Percentiles rank a stretch among this genome's conserved stretches.
Conservation (phyloP, 2,113 vertebrate genomes). For the Rhombomys opimus region DNA sequence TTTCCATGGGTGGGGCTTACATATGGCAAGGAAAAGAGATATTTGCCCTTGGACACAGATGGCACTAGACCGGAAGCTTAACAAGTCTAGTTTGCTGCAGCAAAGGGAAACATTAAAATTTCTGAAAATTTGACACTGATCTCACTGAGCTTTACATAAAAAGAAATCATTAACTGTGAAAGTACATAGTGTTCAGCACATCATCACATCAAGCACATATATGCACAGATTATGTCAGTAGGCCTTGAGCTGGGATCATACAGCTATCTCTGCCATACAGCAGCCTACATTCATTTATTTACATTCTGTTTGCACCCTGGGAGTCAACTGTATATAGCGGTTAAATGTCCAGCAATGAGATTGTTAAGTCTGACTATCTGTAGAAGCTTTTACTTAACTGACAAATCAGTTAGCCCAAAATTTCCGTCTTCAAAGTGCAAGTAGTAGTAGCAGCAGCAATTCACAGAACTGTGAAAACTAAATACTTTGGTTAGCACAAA, state of each 20-base stretch:
- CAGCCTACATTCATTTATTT: background rate
- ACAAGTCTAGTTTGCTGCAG: conserved; percentile 67
- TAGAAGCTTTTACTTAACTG: conserved; percentile 35
- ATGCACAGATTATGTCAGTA: background rate
- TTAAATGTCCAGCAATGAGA: conserved; percentile 13
- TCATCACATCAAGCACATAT: conserved; percentile 1
- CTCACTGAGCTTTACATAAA: conserved; percentile 61
- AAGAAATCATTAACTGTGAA: conserved; percentile 37
- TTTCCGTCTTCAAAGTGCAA: background rate
- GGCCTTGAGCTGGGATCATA: background rate
- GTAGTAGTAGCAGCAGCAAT: background rate
- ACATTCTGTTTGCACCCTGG: background rate
- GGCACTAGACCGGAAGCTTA: conserved; percentile 31
- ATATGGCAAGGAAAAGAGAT: conserved; percentile 17
- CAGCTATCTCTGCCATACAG: background rate
- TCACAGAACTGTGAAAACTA: conserved; percentile 15
- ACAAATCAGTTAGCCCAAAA: conserved; percentile 25
- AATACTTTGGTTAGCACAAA: conserved; percentile 11
- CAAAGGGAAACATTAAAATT: conserved; percentile 53
- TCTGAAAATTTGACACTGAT: conserved; percentile 13
- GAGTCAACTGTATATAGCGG: background rate
- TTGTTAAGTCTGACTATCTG: conserved; percentile 6
- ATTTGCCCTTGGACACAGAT: conserved; percentile 58
- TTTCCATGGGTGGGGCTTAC: conserved; percentile 72
- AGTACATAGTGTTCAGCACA: background rate